Base-by-base conservation (phyloP, 2,113 vertebrate species). In the Prolemur simus region DNA sequence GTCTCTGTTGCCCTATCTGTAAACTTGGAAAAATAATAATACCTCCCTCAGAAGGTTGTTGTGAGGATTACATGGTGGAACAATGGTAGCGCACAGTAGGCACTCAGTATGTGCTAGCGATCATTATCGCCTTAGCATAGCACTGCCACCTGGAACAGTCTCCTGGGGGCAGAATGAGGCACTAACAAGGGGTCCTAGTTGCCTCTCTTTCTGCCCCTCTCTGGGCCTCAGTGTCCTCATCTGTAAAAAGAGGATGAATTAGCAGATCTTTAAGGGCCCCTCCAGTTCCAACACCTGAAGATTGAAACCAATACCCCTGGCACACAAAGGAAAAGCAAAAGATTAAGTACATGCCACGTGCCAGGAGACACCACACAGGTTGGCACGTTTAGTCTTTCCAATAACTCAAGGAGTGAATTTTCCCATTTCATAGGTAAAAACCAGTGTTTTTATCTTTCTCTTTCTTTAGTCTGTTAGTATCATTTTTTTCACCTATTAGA, bases 101-200 rank as follows among this genome's bases (percentile, higher is more conserved):
- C 20, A 3, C 27, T 32, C 13, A 2, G 1, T 23, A 21, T 0
- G 1, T 4, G 23, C 17, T 29, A 78, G 34, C 25, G 2, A 0
- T 39, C 15, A 27, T 7, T 23, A 4, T 12, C 4, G 2, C 54
- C 37, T 47, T 77, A 25, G 9, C 21, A 13, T 37, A 4, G 25
- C 34, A 8, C 18, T 4, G 14, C 23, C 49, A 34, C 13, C 52
- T 69, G 56, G 6, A 6, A 39, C 39, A 3, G 14, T 34, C 73
- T 77, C 58, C 69, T 0, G 1, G 42, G 1, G 6, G 88, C 47
- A 63, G 37, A 14, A 18, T 0, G 5, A n/a, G 12, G 14, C 11
- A 34, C 23, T 39, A 45, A 56, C 37, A 23, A 5, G 29, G 9
- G 74, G 32, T 17, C 15, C 92, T 47, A 12, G 17, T 34, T n/a